Evolutionary conservation across 1,140 invertebrate genomes (phyloP).

Genomic region (Drosophila equinoxialis): DNA sequence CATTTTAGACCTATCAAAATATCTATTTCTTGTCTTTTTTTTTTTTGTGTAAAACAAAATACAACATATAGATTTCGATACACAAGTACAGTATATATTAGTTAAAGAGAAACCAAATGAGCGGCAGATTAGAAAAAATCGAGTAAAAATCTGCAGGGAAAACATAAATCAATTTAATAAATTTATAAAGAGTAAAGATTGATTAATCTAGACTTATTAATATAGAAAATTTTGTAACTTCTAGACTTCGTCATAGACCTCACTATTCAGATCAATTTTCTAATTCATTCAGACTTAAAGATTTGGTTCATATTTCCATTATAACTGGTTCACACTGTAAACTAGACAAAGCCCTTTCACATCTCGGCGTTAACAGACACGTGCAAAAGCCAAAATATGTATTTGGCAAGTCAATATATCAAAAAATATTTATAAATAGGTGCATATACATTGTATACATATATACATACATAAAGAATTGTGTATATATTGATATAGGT

Average conservation of each 20-base stretch:
- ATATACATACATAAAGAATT: not conserved
- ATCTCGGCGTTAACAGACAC: slow-evolving; percentile 55
- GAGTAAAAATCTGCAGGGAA: no score
- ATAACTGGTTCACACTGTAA: not conserved
- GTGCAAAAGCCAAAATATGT: slow-evolving; percentile 75
- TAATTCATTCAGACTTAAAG: no score
- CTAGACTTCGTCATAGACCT: no score
- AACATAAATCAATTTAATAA: no score
- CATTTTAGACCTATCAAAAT: slow-evolving; percentile 36
- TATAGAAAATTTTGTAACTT: no score
- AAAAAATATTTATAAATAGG: slow-evolving; percentile 58
- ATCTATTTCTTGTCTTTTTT: slow-evolving; percentile 14
- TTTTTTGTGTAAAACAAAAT: slow-evolving; percentile 16
- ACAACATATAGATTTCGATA: slow-evolving; percentile 6
- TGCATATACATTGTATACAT: not conserved
- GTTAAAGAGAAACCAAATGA: slow-evolving; percentile 5
- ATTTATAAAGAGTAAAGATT: no score
- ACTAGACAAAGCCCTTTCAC: not conserved
- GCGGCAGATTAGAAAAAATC: not conserved
- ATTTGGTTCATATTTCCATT: not conserved
- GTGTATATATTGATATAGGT: slow-evolving; percentile 12
- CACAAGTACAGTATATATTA: slow-evolving; percentile 34
- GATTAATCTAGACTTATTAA: no score
- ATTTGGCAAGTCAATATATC: slow-evolving; percentile 79
- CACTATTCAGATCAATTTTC: no score